Percentiles rank a stretch among this genome's conserved stretches.
Conservation (phyloP, 2,113 vertebrate genomes). For the Hiodon tergisus region DNA sequence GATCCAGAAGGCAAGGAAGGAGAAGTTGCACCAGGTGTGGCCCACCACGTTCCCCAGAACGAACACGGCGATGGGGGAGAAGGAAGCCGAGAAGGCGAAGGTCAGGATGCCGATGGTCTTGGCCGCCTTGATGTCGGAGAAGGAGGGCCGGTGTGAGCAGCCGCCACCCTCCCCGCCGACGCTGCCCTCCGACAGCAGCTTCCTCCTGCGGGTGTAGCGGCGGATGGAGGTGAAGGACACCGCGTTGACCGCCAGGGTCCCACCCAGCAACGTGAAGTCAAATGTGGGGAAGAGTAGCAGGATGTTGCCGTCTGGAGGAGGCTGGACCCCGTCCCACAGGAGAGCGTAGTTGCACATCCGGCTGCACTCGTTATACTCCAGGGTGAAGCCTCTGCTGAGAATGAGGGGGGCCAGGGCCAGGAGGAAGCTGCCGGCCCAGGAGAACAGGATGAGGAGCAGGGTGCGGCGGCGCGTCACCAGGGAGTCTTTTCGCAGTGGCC, state of each 20-base stretch:
- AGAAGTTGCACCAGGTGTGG: constrained; percentile 75
- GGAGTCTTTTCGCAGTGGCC: constrained; percentile 67
- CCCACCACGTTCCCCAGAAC: constrained; percentile 72
- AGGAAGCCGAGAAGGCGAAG: constrained; percentile 70
- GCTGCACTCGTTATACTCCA: constrained; percentile 75
- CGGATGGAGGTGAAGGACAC: constrained; percentile 69
- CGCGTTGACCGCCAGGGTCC: constrained; percentile 64
- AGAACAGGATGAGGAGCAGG: constrained; percentile 58
- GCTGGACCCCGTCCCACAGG: constrained; percentile 31
- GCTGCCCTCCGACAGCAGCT: constrained; percentile 61
- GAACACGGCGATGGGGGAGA: constrained; percentile 70
- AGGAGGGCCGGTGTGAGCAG: constrained; percentile 60
- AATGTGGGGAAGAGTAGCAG: constrained; percentile 71
- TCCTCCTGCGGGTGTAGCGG: constrained; percentile 61
- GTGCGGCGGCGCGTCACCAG: constrained; percentile 65
- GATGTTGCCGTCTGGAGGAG: constrained; percentile 53
- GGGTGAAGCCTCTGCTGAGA: constrained; percentile 58
- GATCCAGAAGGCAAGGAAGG: constrained; percentile 78
- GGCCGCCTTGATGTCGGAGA: constrained; percentile 74
- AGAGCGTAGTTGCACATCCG: constrained; percentile 74
- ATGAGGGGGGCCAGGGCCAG: constrained; percentile 63
- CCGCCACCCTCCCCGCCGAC: background rate
- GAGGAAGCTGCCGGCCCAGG: constrained; percentile 66
- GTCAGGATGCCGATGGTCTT: constrained; percentile 75
- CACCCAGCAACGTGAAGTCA: constrained; percentile 66